phyloP scores from a whole-genome alignment of 2,888 invertebrate species.

The Tetrapedia diversipes region DNA sequence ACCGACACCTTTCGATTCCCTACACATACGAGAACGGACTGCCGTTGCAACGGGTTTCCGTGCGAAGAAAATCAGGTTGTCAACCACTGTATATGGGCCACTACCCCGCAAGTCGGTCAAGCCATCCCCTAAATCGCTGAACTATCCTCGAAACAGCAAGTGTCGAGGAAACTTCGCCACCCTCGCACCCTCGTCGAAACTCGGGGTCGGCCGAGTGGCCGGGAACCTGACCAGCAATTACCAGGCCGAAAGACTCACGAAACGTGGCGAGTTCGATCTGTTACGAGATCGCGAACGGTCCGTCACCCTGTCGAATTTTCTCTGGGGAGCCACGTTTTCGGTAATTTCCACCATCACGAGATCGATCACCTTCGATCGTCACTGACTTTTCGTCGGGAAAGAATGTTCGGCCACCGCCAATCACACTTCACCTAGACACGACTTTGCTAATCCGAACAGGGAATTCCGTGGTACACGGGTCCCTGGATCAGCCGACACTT shows the following conservation, averaged over 20 bases:
- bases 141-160: slow-evolving; percentile 79
- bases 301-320: too few species aligned
- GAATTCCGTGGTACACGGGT: too few species aligned
- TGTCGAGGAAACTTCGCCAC: slow-evolving; percentile 74
- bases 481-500: slow-evolving; percentile 1
- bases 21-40: too few species aligned
- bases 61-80: slow-evolving; percentile 39
- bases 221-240: slow-evolving; percentile 79
- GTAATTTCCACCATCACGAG: slow-evolving; percentile 22
- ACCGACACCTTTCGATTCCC: not conserved
- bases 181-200: slow-evolving; percentile 69
- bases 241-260: slow-evolving; percentile 66
- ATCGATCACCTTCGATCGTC: not conserved
- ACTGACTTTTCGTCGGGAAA: too few species aligned
- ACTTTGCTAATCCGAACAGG: too few species aligned
- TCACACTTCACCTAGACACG: not conserved
- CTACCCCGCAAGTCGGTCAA: slow-evolving; percentile 72
- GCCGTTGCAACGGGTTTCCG: too few species aligned
- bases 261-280: slow-evolving; percentile 9
- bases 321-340: too few species aligned
- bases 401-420: not conserved
- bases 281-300: not conserved
- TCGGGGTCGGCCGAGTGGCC: slow-evolving; percentile 78
- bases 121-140: slow-evolving; percentile 73
- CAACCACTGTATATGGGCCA: slow-evolving; percentile 66